phyloP scores from a whole-genome alignment of 2,888 invertebrate species.

The Bibio marci region DNA sequence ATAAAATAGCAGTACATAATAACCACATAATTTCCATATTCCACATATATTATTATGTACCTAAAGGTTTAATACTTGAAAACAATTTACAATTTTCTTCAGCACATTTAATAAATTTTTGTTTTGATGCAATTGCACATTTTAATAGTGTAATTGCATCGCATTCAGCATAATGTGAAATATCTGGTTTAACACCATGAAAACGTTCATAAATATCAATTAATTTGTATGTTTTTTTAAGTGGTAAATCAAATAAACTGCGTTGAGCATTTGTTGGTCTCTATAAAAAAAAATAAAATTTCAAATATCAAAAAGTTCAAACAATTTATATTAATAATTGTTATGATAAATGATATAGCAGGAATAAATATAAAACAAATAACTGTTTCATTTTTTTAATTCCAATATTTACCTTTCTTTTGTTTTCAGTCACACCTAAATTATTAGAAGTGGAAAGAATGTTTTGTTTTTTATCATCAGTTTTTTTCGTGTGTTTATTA shows the following conservation, averaged over 20 bases:
- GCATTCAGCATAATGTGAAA: constrained; percentile 47
- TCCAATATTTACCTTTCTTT: too few relatives aligned
- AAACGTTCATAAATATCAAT: constrained; percentile 36
- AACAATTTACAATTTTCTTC: constrained; percentile 8
- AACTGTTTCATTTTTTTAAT: too few relatives aligned
- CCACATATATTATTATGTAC: too few relatives aligned
- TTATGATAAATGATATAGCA: too few relatives aligned
- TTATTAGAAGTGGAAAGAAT: too few relatives aligned
- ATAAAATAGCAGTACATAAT: too few relatives aligned
- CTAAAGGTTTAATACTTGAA: too few relatives aligned
- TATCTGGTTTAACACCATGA: constrained; percentile 28
- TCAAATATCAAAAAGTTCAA: not conserved
- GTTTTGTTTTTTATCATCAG: too few relatives aligned
- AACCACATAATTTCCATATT: too few relatives aligned
- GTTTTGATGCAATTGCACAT: constrained; percentile 37
- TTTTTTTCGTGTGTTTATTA: too few relatives aligned
- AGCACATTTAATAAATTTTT: constrained; percentile 38
- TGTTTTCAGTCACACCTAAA: too few relatives aligned
- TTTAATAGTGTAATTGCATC: constrained; percentile 47
- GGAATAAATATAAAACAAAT: too few relatives aligned
- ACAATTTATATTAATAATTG: not conserved
- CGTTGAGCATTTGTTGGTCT: not conserved
- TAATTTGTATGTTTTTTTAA: constrained; percentile 30
- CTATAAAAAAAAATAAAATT: not conserved
- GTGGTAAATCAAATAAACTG: not conserved